phyloP scores from a whole-genome alignment of 2,797 vertebrate species.

The Neoniphon sammara region DNA sequence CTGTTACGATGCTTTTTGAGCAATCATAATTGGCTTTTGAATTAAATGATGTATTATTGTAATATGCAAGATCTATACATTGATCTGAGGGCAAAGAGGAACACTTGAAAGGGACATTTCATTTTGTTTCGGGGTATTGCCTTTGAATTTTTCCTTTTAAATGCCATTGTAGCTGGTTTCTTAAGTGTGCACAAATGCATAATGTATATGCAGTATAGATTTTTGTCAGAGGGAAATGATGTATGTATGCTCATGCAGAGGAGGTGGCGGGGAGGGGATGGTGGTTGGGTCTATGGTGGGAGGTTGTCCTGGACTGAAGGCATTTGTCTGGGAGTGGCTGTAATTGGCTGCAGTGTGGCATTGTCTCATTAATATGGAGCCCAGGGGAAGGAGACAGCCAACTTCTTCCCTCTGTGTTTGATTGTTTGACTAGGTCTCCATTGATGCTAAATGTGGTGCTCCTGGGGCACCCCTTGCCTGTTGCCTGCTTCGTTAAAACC shows the following conservation, averaged over 20 bases:
- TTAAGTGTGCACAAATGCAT: conserved; percentile 36
- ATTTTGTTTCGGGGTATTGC: not conserved
- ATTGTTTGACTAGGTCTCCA: conserved; percentile 83
- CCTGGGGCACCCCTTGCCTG: conserved; percentile 71
- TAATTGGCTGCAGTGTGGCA: conserved; percentile 83
- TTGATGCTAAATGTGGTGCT: conserved; percentile 80
- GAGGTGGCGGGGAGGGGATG: conserved; percentile 44
- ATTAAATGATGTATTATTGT: conserved; percentile 32
- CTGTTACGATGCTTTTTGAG: conserved; percentile 58
- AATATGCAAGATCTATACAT: conserved; percentile 17
- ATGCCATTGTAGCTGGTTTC: not conserved
- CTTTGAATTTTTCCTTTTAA: conserved; percentile 1
- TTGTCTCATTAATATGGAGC: conserved; percentile 85
- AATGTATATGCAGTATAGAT: conserved; percentile 58
- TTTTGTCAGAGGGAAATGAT: conserved; percentile 66
- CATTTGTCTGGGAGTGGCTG: conserved; percentile 82
- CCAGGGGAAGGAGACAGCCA: conserved; percentile 82
- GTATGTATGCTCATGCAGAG: conserved; percentile 61
- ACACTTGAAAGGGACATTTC: conserved; percentile 5
- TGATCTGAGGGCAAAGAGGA: not conserved
- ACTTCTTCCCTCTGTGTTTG: conserved; percentile 81
- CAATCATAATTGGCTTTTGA: conserved; percentile 53
- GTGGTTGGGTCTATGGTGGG: conserved; percentile 58
- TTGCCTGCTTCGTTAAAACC: conserved; percentile 83
- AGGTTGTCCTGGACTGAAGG: conserved; percentile 80